A percentile compares a stretch with the other conserved stretches of the same genome.
These are phyloP conservation scores for Drosophila equinoxialis DNA, from an alignment of 1,140 invertebrate genomes.

Conservation along the genomic window DNA sequence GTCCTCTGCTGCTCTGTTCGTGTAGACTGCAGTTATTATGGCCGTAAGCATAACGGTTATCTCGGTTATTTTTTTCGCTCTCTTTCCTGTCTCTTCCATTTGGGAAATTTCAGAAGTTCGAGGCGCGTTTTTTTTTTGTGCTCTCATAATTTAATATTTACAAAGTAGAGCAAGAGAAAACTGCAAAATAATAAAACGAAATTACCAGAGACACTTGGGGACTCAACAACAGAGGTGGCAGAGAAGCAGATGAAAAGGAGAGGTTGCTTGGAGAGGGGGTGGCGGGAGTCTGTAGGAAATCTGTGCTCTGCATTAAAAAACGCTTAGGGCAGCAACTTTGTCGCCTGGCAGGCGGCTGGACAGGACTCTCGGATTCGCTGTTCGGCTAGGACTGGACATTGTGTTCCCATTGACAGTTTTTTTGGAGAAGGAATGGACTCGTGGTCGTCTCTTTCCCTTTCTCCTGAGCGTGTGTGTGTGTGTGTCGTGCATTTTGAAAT, in stretches of 20 bases:
- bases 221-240: conserved; percentile 1
- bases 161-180: conserved; percentile 77
- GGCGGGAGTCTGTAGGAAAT: conserved; percentile 48
- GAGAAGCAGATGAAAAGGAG: neutral
- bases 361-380: conserved; percentile 1
- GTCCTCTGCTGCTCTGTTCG: neutral
- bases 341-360: conserved; percentile 58
- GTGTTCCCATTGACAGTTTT: conserved; percentile 74
- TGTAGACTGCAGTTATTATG: conserved; percentile 75
- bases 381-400: conserved; percentile 39
- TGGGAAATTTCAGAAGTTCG: conserved; percentile 60
- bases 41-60: conserved; percentile 76
- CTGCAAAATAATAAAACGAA: conserved; percentile 81
- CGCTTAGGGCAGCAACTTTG: conserved; percentile 78
- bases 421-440: conserved; percentile 16
- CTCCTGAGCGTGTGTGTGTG: conserved; percentile 2
- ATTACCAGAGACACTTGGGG: conserved; percentile 68
- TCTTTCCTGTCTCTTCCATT: conserved; percentile 39
- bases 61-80: conserved; percentile 60
- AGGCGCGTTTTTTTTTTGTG: conserved; percentile 31
- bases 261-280: too few species aligned
- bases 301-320: conserved; percentile 78
- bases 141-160: conserved; percentile 80
- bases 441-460: neutral
- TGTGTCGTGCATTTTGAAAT: conserved; percentile 78